These are phyloP conservation scores for Hirtodrosophila alboralis DNA, from an alignment of 2,888 invertebrate species.

Conservation along the genomic window DNA sequence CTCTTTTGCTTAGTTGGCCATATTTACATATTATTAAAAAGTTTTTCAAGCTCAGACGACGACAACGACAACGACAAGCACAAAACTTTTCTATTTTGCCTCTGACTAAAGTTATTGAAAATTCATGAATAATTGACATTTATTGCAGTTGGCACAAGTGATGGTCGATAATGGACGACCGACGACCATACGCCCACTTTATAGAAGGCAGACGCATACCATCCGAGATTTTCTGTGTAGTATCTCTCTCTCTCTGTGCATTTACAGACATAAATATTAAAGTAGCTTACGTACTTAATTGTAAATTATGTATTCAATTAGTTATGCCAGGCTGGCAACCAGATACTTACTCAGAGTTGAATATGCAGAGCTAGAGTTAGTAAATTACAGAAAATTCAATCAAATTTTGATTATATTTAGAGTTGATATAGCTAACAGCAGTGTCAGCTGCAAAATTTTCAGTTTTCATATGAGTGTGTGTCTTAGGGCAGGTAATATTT, in stretches of 20 bases:
- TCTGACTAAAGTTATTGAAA: conserved; percentile 71
- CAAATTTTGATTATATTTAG: conserved; percentile 30
- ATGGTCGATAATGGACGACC: conserved; percentile 69
- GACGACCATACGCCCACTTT: conserved; percentile 36
- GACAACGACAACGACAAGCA: conserved; percentile 24
- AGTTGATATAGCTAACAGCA: conserved; percentile 24
- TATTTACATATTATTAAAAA: conserved; percentile 78
- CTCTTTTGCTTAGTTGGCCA: conserved; percentile 39
- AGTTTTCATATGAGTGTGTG: background rate
- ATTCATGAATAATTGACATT: conserved; percentile 78
- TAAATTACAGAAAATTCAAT: conserved; percentile 44
- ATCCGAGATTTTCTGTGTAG: conserved; percentile 7
- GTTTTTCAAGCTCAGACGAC: conserved; percentile 62
- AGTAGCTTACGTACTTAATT: conserved; percentile 77
- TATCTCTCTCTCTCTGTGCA: conserved; percentile 34
- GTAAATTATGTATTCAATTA: conserved; percentile 77
- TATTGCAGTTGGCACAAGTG: conserved; percentile 77
- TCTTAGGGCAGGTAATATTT: no score
- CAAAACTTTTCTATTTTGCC: conserved; percentile 71
- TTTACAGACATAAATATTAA: conserved; percentile 73
- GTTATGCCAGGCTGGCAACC: conserved; percentile 58
- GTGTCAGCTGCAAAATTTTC: conserved; percentile 42
- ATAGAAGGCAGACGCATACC: conserved; percentile 16
- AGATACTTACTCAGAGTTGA: conserved; percentile 16
- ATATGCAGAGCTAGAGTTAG: conserved; percentile 16